Conservation (phyloP, 2,113 vertebrate genomes). For the Excalfactoria chinensis region DNA sequence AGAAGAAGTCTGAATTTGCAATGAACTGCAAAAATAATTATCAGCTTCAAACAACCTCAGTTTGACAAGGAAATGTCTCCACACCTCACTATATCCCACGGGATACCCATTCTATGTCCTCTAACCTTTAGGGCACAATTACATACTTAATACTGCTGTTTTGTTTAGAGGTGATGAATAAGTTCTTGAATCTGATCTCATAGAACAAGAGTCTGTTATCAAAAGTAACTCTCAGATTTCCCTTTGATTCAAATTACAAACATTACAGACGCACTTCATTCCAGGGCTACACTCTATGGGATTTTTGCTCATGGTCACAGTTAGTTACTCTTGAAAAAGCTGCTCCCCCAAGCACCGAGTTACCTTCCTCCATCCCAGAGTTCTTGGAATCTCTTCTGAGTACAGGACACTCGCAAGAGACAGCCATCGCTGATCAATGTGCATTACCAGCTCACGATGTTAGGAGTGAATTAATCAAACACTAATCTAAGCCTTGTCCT, state of each 20-base stretch:
- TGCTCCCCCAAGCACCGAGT: neutral
- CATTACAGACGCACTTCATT: neutral
- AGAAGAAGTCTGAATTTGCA: neutral
- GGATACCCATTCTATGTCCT: neutral
- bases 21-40: conserved; percentile 6
- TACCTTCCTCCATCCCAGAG: neutral
- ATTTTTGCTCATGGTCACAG: neutral
- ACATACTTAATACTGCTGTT: conserved; percentile 1
- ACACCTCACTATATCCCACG: neutral
- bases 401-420: neutral
- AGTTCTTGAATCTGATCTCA: neutral
- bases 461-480: neutral
- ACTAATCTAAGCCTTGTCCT: neutral
- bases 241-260: neutral
- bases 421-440: neutral
- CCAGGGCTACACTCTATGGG: neutral
- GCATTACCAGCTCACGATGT: neutral
- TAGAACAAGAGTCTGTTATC: neutral
- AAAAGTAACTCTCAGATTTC: neutral
- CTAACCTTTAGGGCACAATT: neutral
- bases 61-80: neutral
- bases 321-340: neutral
- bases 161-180: neutral
- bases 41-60: neutral
- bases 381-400: neutral